Conservation (phyloP, 1,140 invertebrate species). For the Pectinophora gossypiella region DNA sequence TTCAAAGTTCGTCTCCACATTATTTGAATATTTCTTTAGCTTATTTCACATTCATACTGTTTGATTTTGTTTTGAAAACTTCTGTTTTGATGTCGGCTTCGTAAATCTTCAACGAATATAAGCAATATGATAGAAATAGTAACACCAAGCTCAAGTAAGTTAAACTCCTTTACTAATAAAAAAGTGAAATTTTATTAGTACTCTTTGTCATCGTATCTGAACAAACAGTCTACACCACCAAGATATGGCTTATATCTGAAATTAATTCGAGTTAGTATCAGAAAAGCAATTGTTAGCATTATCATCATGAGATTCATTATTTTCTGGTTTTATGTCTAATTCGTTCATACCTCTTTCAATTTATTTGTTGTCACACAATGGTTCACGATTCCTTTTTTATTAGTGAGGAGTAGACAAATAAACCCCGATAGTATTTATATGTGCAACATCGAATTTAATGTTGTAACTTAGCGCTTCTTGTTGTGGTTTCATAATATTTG, state of each 20-base stretch:
- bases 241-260: no score
- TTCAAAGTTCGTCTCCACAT: slow-evolving; percentile 22
- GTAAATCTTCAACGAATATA: slow-evolving; percentile 41
- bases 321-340: no score
- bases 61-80: not conserved
- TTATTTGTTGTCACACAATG: no score
- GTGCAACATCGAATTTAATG: slow-evolving; percentile 70
- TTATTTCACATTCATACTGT: not conserved
- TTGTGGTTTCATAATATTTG: slow-evolving; percentile 63
- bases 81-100: no score
- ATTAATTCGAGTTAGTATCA: no score
- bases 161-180: slow-evolving; percentile 32
- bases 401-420: slow-evolving; percentile 30
- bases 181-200: not conserved
- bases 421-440: slow-evolving; percentile 51
- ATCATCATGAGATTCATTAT: no score
- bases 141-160: slow-evolving; percentile 62
- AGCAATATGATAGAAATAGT: slow-evolving; percentile 46
- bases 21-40: slow-evolving; percentile 20
- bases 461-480: slow-evolving; percentile 64
- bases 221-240: no score
- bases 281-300: no score
- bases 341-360: no score
- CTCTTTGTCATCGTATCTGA: no score
- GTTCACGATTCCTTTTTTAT: no score